Base-by-base conservation (phyloP, 2,797 vertebrate genomes). In the Pseudomugil gertrudae region DNA sequence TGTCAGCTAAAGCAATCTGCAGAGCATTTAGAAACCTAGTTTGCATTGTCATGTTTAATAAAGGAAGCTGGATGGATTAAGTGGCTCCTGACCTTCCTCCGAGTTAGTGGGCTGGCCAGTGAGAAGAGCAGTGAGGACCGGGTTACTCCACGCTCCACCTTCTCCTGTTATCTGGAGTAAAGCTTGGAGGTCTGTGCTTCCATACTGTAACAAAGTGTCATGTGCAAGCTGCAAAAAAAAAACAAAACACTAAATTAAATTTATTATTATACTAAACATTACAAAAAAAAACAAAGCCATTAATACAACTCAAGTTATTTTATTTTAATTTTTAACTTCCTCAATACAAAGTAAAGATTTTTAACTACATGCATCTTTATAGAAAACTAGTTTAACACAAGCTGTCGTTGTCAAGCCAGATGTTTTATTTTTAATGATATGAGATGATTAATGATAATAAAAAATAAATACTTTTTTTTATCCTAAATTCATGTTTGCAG, bases 81-180 rank as follows among this genome's bases (percentile, higher is more conserved):
- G 2, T 45, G 32, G 30, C 69, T 54, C 57, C 91, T 88, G 78
- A 99, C 98, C 94, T 93, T 98, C 96, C 75, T 98, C 95, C 78
- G 83, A 67, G 79, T 94, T 94, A 78, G 96, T 95, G 71, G 93
- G 90, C 72, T 98, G 95, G 57, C 96, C 95, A 0, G 95, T 96
- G 13, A 99, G 93, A 76, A 99, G 95, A 68, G 95, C 94, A 27
- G 94, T 90, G 53, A 99, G 95, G 86, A 96, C 79, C n/a, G 94
- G 91, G 84, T 98, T 98, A 91, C 95, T 96, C 98, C 98, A 99
- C 0, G 98, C 93, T 3, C 95, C 94, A 1, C 97, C 97, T 84
- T 97, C 96, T 81, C 95, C 96, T 67, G 96, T 95, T 84, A 98
- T 95, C 88, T 97, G 96, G 69, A 98, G 94, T 84, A 99, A 80